phyloP scores from a whole-genome alignment of 1,140 invertebrate genomes.

The Bombyx mandarina region DNA sequence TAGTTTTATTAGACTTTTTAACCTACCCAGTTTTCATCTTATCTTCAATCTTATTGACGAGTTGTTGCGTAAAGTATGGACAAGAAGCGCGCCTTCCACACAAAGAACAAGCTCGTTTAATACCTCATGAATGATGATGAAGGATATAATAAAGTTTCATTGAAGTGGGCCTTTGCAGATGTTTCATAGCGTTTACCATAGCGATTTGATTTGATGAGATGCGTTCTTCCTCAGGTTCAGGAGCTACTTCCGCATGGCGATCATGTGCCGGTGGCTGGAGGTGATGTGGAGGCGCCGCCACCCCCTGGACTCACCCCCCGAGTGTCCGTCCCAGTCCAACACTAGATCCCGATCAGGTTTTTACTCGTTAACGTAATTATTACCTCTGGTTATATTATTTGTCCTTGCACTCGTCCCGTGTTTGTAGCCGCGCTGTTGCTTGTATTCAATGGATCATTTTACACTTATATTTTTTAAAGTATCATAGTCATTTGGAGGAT shows the following conservation, averaged over 20 bases:
- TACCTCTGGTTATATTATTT: conserved; percentile 34
- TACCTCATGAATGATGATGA: too few species aligned
- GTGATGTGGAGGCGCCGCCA: conserved; percentile 37
- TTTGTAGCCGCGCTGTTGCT: not conserved
- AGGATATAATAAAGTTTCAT: too few species aligned
- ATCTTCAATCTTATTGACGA: too few species aligned
- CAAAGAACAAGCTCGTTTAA: too few species aligned
- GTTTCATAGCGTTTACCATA: too few species aligned
- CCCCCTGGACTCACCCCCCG: conserved; percentile 48
- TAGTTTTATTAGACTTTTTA: too few species aligned
- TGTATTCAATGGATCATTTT: not conserved
- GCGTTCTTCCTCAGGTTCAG: conserved; percentile 34
- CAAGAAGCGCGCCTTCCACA: too few species aligned
- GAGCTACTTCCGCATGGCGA: conserved; percentile 52
- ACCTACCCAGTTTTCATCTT: too few species aligned
- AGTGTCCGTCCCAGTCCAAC: conserved; percentile 49
- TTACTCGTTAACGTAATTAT: conserved; percentile 71
- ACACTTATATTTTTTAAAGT: too few species aligned
- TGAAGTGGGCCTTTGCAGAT: too few species aligned
- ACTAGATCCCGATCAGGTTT: conserved; percentile 67
- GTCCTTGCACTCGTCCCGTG: not conserved
- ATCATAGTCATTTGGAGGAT: too few species aligned
- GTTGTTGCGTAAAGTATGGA: too few species aligned
- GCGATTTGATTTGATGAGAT: not conserved
- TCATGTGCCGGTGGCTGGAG: conserved; percentile 51